Evolutionary conservation across 1,140 invertebrate species (phyloP), one percentile per base, ranked within the genome.

Genomic region (Bombyx mandarina): DNA sequence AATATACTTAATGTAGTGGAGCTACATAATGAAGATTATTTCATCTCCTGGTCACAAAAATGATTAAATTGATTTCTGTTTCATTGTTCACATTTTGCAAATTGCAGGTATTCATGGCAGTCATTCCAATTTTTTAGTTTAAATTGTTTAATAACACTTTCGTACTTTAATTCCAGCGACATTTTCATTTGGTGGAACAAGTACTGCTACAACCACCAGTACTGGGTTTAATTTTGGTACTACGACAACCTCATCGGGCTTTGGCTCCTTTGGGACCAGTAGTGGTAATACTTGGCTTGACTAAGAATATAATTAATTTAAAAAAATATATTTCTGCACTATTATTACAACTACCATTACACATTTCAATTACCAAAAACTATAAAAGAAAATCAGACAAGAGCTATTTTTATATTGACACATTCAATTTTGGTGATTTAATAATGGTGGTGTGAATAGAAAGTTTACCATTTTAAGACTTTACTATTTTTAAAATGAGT

Each of bases 191-290:
- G 83, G 81, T 6, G 73, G 70, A 58, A 77, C 73, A 26, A 80
- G 76, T 46, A 82, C 80, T 56, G 69, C 77, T 7, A 81, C 82
- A 12, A 81, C 79, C 22, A 75, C 69, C 52, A 78, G 70, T 35
- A 88, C 85, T 45, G 89, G 90, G 8, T 92, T 93, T 79, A 88
- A 89, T 47, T 92, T 92, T 82, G 91, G 91, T 8, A 84, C 88
- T 10, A 80, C 86, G 8, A 86, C 78, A 43, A 73, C 83, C 10
- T 72, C 77, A 35, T 84, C 88, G 48, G 88, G 88, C 8, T 92
- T 92, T 80, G 89, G 91, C 22, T 77, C 81, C 26, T 91, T 91
- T 79, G 90, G 90, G 26, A 35, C 26, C 26, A 35, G 26, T 35
- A 35, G 26, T 35, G 81, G 79, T 84, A 65, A 57, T 18, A 9